Base-by-base conservation (phyloP, 2,888 invertebrate species). In the Nycteola revayana region DNA sequence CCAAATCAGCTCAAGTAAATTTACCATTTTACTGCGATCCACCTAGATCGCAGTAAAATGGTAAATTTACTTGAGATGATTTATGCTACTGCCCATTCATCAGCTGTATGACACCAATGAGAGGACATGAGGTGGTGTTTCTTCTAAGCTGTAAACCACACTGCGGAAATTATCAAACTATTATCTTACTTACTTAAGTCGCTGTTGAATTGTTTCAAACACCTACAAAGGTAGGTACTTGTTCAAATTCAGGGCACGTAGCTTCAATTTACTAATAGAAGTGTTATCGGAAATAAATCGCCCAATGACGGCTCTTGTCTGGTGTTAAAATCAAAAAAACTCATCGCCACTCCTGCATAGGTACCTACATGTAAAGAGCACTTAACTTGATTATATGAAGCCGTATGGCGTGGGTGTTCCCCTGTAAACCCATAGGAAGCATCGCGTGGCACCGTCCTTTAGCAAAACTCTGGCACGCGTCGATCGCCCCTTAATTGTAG, bases 331-430 rank as follows among this genome's bases (percentile, higher is more conserved):
- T 83, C 76, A 79, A 85, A 85, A 82, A 84, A 74, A 41, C 71
- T 70, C 71, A 75, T 77, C 68, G 74, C 54, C 70, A 68, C 69
- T 66, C 68, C 68, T 67, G 62, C 14, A 14, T 14, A 14, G 3
- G 3, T 62, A 35, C 28, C 51, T 57, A 58, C 69, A 66, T 73
- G 72, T 73, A 72, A 79, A 78, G 74, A 82, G 86, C 89, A 88
- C 84, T 89, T 90, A 89, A 90, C 84, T 87, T 89, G 84, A 89
- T 89, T 89, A 86, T 83, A 71, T 62, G 76, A 77, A 75, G 75
- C 74, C 73, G 65, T 68, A 66, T 60, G 60, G 62, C 43, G 59
- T 67, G 43, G 32, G 47, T 45, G 52, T 33, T 3, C 14, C 21
- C 21, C 21, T 21, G 33, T 48, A 61, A 63, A 66, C 61, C 50